Evolutionary conservation across 2,113 vertebrate species (phyloP).

Genomic region (Oceanites oceanicus): DNA sequence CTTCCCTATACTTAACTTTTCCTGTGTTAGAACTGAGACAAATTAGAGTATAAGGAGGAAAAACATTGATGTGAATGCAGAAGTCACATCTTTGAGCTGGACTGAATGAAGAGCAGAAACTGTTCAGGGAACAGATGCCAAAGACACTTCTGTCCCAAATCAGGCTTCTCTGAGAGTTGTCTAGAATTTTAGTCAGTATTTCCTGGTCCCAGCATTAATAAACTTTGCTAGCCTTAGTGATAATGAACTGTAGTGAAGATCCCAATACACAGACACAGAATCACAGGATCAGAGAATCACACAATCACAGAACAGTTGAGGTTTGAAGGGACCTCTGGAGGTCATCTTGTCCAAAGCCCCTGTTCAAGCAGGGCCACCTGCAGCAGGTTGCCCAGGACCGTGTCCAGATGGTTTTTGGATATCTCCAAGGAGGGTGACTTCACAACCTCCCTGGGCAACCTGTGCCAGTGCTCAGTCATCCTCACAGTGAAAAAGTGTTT

Average conservation of each 20-base stretch:
- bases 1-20: neutral
- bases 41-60: neutral
- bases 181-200: neutral
- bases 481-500: too few relatives aligned
- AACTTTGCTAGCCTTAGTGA: neutral
- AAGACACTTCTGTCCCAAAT: neutral
- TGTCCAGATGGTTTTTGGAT: neutral
- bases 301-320: neutral
- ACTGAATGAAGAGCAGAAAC: neutral
- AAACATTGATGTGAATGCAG: neutral
- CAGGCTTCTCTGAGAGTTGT: neutral
- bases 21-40: neutral
- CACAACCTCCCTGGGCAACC: neutral
- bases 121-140: neutral
- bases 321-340: neutral
- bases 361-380: neutral
- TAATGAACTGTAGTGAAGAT: neutral
- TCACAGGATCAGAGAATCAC: neutral
- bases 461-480: too few relatives aligned
- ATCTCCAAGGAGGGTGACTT: neutral
- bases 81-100: neutral
- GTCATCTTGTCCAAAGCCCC: neutral
- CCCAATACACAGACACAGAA: neutral
- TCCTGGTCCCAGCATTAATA: neutral
- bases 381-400: neutral